These are phyloP conservation scores for Paradisaea rubra DNA, from an alignment of 2,113 vertebrate species.

Conservation along the genomic window DNA sequence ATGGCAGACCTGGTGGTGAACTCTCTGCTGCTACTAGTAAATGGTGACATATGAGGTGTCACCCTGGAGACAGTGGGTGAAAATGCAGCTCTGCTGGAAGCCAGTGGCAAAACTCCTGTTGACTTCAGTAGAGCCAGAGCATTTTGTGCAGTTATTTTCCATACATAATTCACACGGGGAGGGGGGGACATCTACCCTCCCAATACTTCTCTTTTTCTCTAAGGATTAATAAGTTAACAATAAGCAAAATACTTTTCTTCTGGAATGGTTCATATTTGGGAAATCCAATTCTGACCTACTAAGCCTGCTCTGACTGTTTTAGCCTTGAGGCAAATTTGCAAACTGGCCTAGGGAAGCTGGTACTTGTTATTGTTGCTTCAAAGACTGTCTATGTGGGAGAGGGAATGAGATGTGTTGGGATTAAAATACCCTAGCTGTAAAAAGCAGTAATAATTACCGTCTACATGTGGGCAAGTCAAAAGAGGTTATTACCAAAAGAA, in stretches of 20 bases:
- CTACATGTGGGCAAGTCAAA: slow-evolving; percentile 59
- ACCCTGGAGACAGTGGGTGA: background rate
- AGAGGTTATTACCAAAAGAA: slow-evolving; percentile 58
- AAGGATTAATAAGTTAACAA: slow-evolving; percentile 13
- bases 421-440: slow-evolving; percentile 60
- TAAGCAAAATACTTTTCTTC: background rate
- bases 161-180: background rate
- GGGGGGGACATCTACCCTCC: background rate
- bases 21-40: background rate
- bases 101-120: background rate
- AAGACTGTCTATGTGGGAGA: slow-evolving; percentile 58
- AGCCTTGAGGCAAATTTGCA: slow-evolving; percentile 36
- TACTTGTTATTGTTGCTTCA: slow-evolving; percentile 64
- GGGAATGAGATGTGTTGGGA: slow-evolving; percentile 56
- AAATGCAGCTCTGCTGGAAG: background rate
- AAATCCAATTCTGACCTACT: slow-evolving; percentile 45
- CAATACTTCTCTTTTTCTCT: background rate
- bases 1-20: background rate
- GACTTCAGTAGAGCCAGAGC: background rate
- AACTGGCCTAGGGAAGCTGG: slow-evolving; percentile 53
- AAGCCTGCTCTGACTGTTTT: slow-evolving; percentile 46
- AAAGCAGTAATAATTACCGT: slow-evolving; percentile 62
- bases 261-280: slow-evolving; percentile 9
- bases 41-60: background rate
- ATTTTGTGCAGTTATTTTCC: slow-evolving; percentile 4